Evolutionary conservation across 1,140 invertebrate species (phyloP), one percentile per base, ranked within the genome.

Genomic region (Rhagoletis zephyria): DNA sequence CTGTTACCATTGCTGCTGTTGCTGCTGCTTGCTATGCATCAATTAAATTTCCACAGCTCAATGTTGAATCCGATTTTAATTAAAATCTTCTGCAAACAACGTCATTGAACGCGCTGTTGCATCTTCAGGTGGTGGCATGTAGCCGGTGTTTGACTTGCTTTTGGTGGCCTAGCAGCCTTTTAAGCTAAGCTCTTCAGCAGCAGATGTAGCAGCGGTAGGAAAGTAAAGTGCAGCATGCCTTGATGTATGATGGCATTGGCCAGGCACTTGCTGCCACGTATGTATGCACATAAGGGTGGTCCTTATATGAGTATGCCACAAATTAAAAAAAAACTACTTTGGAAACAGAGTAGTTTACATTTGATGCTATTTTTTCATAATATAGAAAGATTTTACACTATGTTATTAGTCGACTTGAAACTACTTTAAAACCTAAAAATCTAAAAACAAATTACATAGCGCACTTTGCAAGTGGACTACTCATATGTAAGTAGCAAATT

Each of bases 11-110:
- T 81, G 74, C n/a, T 16, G 45, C 63, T 64, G 63, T 3, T 30
- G 30, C 30, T 67, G 64, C 64, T 67, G n/a, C 40, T 5, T 67
- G 30, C 85, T 86, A 60, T 86, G 30, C 85, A 61, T 86, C 85
- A 86, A 86, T 86, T 86, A 86, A 86, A 86, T 86, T 86, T 86
- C 85, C 48, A 61, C 85, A 88, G 81, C 86, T 86, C 89, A 89
- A 91, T 90, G 90, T 91, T 88, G 91, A 90, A 91, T 91, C 90
- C 91, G 91, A 89, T 91, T 91, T 91, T 91, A 91, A 91, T 91
- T 91, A 91, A 91, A 91, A 90, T 91, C 89, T 90, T 91, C 91
- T 89, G 89, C 91, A 90, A 91, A 91, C 90, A 91, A 91, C 90
- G 89, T 90, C 90, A 90, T 90, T 89, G 45, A 51, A 81, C 48